Evolutionary conservation across 1,140 invertebrate species (phyloP).

Genomic region (Limonius californicus): DNA sequence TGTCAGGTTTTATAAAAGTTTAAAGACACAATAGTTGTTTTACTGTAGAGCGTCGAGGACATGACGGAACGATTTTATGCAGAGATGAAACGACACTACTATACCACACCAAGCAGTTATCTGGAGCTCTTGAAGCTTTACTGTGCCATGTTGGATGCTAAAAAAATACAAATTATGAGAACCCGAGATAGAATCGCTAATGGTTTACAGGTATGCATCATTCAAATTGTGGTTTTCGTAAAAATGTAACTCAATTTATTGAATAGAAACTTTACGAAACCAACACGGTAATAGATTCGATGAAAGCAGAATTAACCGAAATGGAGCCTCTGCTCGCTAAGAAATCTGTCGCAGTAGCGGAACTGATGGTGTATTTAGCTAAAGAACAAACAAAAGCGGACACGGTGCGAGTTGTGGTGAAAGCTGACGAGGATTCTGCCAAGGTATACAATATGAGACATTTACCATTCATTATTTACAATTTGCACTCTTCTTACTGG

Average conservation of each 20-base stretch:
- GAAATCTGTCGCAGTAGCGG: conserved; percentile 76
- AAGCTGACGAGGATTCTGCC: conserved; percentile 71
- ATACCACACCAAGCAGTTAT: conserved; percentile 87
- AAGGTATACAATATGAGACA: conserved; percentile 54
- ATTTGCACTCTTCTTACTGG: not conserved
- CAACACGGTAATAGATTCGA: conserved; percentile 75
- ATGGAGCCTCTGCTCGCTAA: conserved; percentile 81
- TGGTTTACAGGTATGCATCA: conserved; percentile 67
- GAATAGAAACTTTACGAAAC: conserved; percentile 79
- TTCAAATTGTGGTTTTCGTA: not conserved
- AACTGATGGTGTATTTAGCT: conserved; percentile 70
- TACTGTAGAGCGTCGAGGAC: conserved; percentile 60
- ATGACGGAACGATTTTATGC: conserved; percentile 70
- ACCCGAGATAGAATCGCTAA: conserved; percentile 71
- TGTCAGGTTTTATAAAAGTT: too few relatives aligned
- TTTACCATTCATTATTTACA: not conserved
- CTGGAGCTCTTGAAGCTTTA: conserved; percentile 83
- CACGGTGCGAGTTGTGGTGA: conserved; percentile 69
- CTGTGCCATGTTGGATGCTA: conserved; percentile 58
- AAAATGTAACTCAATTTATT: too few relatives aligned
- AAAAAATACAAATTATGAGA: conserved; percentile 62
- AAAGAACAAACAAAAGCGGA: conserved; percentile 82
- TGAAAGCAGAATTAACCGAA: conserved; percentile 82
- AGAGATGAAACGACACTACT: conserved; percentile 81
- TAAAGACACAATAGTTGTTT: too few relatives aligned